Percentiles rank a stretch among this genome's conserved stretches.
Conservation (phyloP, 2,888 invertebrate species). For the Ormia ochracea region DNA sequence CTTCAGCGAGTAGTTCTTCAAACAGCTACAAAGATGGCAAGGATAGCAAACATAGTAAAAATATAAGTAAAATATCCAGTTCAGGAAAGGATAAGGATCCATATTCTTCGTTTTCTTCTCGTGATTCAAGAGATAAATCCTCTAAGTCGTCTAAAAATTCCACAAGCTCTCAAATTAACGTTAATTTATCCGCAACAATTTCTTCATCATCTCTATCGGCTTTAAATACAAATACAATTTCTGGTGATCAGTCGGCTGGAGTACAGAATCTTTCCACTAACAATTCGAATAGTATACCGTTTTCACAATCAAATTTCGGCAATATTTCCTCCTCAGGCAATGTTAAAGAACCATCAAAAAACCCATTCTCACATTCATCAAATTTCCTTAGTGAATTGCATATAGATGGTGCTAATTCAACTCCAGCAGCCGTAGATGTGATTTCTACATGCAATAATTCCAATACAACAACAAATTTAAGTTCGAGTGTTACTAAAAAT, state of each 20-base stretch:
- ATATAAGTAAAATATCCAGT: slow-evolving; percentile 72
- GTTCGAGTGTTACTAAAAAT: slow-evolving; percentile 50
- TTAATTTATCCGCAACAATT: slow-evolving; percentile 13
- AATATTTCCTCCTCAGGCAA: slow-evolving; percentile 39
- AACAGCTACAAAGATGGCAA: slow-evolving; percentile 73
- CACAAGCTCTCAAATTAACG: slow-evolving; percentile 40
- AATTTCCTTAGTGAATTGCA: slow-evolving; percentile 54
- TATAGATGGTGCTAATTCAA: slow-evolving; percentile 65
- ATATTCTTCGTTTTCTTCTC: slow-evolving; percentile 71
- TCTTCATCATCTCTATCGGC: slow-evolving; percentile 51
- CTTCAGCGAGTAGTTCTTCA: slow-evolving; percentile 65
- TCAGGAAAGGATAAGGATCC: slow-evolving; percentile 74
- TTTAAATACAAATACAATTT: slow-evolving; percentile 39
- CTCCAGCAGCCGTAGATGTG: slow-evolving; percentile 53
- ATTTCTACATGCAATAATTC: slow-evolving; percentile 49
- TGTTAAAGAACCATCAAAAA: slow-evolving; percentile 47
- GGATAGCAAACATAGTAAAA: slow-evolving; percentile 76
- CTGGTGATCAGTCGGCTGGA: slow-evolving; percentile 40
- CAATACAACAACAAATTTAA: slow-evolving; percentile 62
- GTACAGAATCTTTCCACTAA: slow-evolving; percentile 62
- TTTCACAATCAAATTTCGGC: slow-evolving; percentile 61
- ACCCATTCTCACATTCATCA: slow-evolving; percentile 50
- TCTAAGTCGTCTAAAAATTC: slow-evolving; percentile 74
- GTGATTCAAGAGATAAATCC: slow-evolving; percentile 73
- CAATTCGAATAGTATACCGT: slow-evolving; percentile 61